Percentiles rank a stretch among this genome's conserved stretches.
These are phyloP conservation scores for Temnothorax curvispinosus DNA, from an alignment of 1,140 invertebrate species.

Conservation along the genomic window DNA sequence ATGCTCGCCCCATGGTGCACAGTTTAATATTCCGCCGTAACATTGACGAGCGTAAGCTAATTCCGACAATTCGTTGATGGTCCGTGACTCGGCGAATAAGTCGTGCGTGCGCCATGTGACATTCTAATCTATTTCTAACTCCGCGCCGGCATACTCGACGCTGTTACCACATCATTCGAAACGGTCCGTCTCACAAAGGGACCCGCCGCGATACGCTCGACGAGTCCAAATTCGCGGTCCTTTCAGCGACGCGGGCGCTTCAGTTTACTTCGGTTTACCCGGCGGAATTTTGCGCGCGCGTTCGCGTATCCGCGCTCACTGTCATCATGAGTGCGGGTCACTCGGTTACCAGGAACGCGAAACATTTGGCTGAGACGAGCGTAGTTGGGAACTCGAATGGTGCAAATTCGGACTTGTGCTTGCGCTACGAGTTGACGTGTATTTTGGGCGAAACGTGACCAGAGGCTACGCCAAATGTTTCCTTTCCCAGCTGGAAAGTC, in stretches of 20 bases:
- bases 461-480: conserved; percentile 33
- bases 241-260: neutral
- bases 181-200: conserved; percentile 29
- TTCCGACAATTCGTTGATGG: conserved; percentile 27
- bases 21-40: conserved; percentile 15
- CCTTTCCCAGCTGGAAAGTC: conserved; percentile 42
- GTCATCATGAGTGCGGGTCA: conserved; percentile 58
- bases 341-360: conserved; percentile 67
- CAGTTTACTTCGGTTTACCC: conserved; percentile 42
- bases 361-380: conserved; percentile 67
- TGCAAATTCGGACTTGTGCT: neutral
- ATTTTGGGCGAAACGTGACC: conserved; percentile 55
- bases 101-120: neutral
- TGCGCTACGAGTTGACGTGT: conserved; percentile 43
- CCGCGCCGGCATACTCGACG: neutral
- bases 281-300: conserved; percentile 52
- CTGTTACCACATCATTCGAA: conserved; percentile 12
- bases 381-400: conserved; percentile 65
- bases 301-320: conserved; percentile 34
- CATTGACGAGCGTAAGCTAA: conserved; percentile 4
- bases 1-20: conserved; percentile 2
- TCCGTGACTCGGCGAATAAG: conserved; percentile 23
- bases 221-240: conserved; percentile 47
- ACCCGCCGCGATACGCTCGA: neutral
- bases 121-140: conserved; percentile 45